Base-by-base conservation (phyloP, 2,888 invertebrate genomes). In the Pantelozetes paolii region DNA sequence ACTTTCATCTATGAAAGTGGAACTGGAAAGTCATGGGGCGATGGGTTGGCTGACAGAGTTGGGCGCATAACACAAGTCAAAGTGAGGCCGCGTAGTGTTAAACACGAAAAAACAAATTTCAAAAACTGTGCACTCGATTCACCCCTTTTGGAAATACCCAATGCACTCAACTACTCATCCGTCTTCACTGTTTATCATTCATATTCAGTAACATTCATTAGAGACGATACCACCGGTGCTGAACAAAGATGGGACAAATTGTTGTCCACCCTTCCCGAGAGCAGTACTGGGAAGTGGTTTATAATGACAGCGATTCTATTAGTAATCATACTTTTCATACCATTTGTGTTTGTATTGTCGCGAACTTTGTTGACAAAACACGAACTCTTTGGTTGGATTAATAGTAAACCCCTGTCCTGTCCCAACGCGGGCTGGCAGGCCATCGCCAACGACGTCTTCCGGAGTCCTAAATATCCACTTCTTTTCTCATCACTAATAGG, bases 181-280 rank as follows among this genome's bases (percentile, higher is more conserved):
- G 36, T 26, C 23, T 42, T 72, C 26, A 72, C 54, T 59, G 30
- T 72, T n/a, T 59, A 72, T 59, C 57, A 72, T 59, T 72, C 72
- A 28, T 72, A 72, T 59, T 57, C 57, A 1, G 57, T 72, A 11
- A 72, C 50, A 32, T 72, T 72, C 28, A 57, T 72, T 2, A 59
- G 57, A 40, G 72, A 72, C 30, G 72, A 72, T 26, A 23, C 72
- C 15, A 72, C 32, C 59, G 18, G 32, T 36, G 13, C 54, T 28
- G 26, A 54, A 13, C 28, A 54, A 32, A 57, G 72, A 1, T 72
- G 72, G 72, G 32, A 72, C 20, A 13, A 20, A 3, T 13, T 72
- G n/a, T 13, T 57, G 18, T 30, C 72, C 1, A 3, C 72, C n/a
- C 72, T 72, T 57, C 59, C 72, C 8, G 72, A 59, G 9, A 59